phyloP scores from a whole-genome alignment of 2,888 invertebrate genomes.

The Rhamnusium bicolor region DNA sequence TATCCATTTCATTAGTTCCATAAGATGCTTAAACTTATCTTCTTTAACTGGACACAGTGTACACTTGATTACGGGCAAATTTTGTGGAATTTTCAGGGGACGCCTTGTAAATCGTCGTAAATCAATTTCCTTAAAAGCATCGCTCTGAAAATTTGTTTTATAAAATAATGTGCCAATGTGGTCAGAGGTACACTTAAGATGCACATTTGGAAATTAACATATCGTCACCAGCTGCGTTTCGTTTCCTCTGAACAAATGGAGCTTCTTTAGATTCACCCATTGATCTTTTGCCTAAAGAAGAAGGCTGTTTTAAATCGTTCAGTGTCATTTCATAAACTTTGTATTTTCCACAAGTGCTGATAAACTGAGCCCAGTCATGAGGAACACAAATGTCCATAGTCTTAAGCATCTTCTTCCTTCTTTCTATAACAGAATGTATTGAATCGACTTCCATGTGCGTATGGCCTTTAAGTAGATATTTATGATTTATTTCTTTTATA shows the following conservation, averaged over 20 bases:
- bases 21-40: no score
- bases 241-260: constrained; percentile 16
- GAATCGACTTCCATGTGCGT: no score
- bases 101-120: constrained; percentile 14
- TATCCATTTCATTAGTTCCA: constrained; percentile 21
- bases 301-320: constrained; percentile 12
- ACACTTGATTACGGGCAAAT: constrained; percentile 16
- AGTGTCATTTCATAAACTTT: constrained; percentile 25
- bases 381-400: constrained; percentile 3
- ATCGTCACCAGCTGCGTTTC: constrained; percentile 7
- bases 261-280: constrained; percentile 9
- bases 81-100: constrained; percentile 15
- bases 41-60: constrained; percentile 15
- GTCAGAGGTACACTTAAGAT: constrained; percentile 13
- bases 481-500: no score
- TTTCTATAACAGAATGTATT: not conserved
- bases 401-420: constrained; percentile 5
- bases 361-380: constrained; percentile 25
- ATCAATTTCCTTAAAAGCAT: constrained; percentile 21
- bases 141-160: no score
- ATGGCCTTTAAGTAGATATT: no score
- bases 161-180: constrained; percentile 25
- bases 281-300: constrained; percentile 3
- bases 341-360: constrained; percentile 24
- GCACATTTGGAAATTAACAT: constrained; percentile 29